Percentiles rank a stretch among this genome's conserved stretches.
phyloP scores from a whole-genome alignment of 2,797 vertebrate genomes.

The Acridotheres tristis region DNA sequence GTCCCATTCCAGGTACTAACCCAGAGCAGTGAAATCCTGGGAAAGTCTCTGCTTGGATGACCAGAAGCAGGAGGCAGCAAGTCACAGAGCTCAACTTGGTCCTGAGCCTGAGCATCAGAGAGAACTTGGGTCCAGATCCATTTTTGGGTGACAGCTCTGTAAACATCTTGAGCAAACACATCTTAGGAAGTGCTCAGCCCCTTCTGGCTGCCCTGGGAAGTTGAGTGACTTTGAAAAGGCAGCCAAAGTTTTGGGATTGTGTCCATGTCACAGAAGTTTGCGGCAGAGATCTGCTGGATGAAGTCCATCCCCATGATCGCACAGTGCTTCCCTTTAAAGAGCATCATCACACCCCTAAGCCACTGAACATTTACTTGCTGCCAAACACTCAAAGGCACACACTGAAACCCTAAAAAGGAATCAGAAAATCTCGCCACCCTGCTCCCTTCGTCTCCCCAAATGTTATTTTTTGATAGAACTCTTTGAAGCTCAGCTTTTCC shows the following conservation, averaged over 20 bases:
- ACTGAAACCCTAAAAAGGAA: conserved; percentile 9
- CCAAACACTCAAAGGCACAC: neutral
- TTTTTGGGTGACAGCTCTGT: neutral
- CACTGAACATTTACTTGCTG: neutral
- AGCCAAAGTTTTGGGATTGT: neutral
- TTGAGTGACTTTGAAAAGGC: neutral
- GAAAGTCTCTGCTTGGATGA: fast-evolving
- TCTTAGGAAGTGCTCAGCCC: neutral
- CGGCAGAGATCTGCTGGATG: neutral
- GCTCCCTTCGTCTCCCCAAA: neutral
- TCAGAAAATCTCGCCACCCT: neutral
- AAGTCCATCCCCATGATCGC: neutral
- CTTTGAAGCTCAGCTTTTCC: neutral
- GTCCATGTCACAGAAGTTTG: neutral
- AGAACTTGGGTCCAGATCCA: neutral
- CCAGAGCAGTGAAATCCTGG: neutral
- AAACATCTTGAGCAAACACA: neutral
- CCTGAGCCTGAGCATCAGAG: neutral
- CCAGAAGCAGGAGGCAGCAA: neutral
- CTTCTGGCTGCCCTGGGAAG: neutral
- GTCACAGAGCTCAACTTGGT: neutral
- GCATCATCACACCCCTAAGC: neutral
- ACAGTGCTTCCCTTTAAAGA: conserved; percentile 4
- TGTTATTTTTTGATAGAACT: neutral
- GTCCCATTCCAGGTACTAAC: neutral